Evolutionary conservation across 2,888 invertebrate species (phyloP).

Genomic region (Heliconius erato): DNA sequence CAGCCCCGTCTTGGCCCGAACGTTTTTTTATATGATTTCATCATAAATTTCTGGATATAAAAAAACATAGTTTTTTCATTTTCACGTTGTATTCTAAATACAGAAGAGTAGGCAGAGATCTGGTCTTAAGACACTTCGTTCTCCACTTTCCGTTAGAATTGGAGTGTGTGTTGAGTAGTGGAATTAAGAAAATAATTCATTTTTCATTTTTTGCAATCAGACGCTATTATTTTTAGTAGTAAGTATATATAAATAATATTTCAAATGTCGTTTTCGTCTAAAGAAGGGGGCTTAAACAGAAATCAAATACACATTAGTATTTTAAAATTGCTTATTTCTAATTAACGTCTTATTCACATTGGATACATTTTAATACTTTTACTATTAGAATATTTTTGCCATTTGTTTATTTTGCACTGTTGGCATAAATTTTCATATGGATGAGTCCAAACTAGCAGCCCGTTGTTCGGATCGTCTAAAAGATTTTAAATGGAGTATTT

Average conservation of each 20-base stretch:
- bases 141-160: background rate
- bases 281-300: too few species aligned
- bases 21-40: background rate
- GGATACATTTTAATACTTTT: background rate
- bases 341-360: background rate
- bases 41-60: background rate
- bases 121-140: too few species aligned
- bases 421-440: constrained; percentile 6
- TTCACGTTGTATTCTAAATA: background rate
- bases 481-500: background rate
- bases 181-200: too few species aligned
- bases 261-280: background rate
- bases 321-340: too few species aligned
- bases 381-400: background rate
- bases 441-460: constrained; percentile 9
- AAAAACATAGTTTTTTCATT: background rate
- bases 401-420: constrained; percentile 4
- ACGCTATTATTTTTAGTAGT: background rate
- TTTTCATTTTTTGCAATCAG: too few species aligned
- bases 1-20: background rate
- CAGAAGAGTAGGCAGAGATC: background rate
- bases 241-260: background rate
- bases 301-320: too few species aligned
- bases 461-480: background rate
- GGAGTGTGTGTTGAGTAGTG: too few species aligned